Evolutionary conservation across 2,888 invertebrate species (phyloP).

Genomic region (Asteroscopus sphinx): DNA sequence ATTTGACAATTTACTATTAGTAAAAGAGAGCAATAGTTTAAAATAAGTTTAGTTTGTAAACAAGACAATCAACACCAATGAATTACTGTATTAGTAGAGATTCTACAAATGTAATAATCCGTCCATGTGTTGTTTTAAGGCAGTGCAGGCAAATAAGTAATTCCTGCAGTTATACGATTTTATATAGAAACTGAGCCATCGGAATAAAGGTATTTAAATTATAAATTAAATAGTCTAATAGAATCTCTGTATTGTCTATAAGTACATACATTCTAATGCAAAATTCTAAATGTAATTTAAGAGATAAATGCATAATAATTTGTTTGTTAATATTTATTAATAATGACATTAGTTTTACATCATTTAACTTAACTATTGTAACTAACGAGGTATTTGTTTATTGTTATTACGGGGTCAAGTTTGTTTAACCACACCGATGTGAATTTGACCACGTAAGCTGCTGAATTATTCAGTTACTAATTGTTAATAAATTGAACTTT

Average conservation of each 20-base stretch:
- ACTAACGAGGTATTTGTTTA: constrained; percentile 81
- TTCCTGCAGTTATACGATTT: constrained; percentile 38
- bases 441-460: constrained; percentile 70
- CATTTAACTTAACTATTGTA: constrained; percentile 76
- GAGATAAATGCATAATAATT: constrained; percentile 75
- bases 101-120: constrained; percentile 38
- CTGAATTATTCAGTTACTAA: constrained; percentile 84
- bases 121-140: constrained; percentile 41
- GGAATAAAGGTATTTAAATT: constrained; percentile 53
- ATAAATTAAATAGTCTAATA: constrained; percentile 46
- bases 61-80: no score
- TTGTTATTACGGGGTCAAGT: constrained; percentile 78
- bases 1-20: no score
- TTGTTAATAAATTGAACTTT: constrained; percentile 88
- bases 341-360: constrained; percentile 75
- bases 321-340: constrained; percentile 88
- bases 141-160: constrained; percentile 36
- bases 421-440: constrained; percentile 50
- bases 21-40: no score
- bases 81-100: constrained; percentile 25
- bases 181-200: constrained; percentile 44
- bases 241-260: constrained; percentile 57
- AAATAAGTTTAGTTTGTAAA: no score
- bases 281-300: constrained; percentile 59
- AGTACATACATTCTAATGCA: constrained; percentile 59